Evolutionary conservation across 1,140 invertebrate species (phyloP).

Genomic region (Metopolophium dirhodum): DNA sequence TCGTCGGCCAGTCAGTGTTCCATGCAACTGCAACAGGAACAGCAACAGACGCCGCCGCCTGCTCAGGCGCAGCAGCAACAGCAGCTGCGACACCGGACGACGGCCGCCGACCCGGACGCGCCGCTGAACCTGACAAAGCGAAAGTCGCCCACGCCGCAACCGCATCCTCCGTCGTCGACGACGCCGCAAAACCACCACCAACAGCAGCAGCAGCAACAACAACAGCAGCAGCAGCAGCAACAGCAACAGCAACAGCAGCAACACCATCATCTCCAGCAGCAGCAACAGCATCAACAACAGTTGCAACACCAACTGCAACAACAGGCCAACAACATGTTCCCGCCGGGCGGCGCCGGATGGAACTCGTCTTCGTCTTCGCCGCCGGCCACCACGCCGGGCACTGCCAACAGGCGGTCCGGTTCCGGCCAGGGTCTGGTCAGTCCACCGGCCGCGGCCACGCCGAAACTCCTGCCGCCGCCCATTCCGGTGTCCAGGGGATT

Average conservation of each 20-base stretch:
- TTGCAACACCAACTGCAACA: constrained; percentile 56
- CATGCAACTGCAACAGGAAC: constrained; percentile 62
- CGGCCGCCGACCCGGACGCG: constrained; percentile 73
- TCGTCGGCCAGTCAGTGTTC: constrained; percentile 45
- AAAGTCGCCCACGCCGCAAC: constrained; percentile 68
- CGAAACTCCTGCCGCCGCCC: constrained; percentile 67
- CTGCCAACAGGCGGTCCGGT: constrained; percentile 44
- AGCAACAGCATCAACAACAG: constrained; percentile 55
- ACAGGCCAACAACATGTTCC: constrained; percentile 15
- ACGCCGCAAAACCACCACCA: constrained; percentile 61
- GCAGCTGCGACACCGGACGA: constrained; percentile 63
- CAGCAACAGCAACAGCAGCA: constrained; percentile 56
- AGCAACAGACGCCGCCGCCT: constrained; percentile 63
- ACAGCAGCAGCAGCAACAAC: constrained; percentile 60
- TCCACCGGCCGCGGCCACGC: constrained; percentile 68
- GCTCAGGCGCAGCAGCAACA: constrained; percentile 64
- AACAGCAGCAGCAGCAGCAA: constrained; percentile 60
- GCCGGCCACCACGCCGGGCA: constrained; percentile 42
- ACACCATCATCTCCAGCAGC: constrained; percentile 60
- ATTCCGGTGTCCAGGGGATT: constrained; percentile 68
- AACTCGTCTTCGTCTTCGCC: constrained; percentile 49
- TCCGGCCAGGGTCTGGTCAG: constrained; percentile 62
- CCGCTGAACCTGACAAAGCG: constrained; percentile 90
- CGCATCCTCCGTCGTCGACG: constrained; percentile 63
- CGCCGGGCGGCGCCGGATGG: not conserved